Base-by-base conservation (phyloP, 2,113 vertebrate species). In the Poeciliopsis prolifica region DNA sequence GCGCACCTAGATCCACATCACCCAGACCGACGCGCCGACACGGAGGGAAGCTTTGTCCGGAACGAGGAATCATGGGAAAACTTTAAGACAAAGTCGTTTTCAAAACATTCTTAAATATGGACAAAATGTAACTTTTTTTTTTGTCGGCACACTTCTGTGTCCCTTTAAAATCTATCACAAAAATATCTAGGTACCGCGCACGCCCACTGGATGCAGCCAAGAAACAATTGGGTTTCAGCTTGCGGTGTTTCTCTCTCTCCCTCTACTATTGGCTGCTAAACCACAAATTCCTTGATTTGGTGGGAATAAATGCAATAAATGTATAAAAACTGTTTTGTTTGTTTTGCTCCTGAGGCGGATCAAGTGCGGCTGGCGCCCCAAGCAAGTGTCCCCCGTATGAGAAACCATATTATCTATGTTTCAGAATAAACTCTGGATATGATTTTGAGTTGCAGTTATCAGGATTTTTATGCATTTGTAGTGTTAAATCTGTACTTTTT, bases 131-230 rank as follows among this genome's bases (percentile, higher is more conserved):
- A 13, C 1, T 3, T 24, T 24, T 37, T 37, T 35, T 11, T 31
- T 65, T 13, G 2, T 40, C 0, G 7, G 9, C 70, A 65, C 3
- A 26, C 17, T 26, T 26, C 12, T 35, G 58, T 1, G 19, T 10
- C 35, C 60, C 42, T 17, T 61, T 76, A 51, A 30, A 4, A 65
- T 85, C 84, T 70, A 89, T 68, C 19, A 71, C 40, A 1, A 14
- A 67, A 51, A 90, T 78, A 81, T 88, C 82, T 84, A 83, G 71
- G 77, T 67, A 54, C 15, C 3, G 70, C 77, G 42, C 85, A 70
- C 86, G 79, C 77, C 72, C 82, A 74, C 79, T 62, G 12, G 30
- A 77, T 37, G 63, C 33, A 75, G 73, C 29, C 26, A 13, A 2
- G 5, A 81, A 35, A 83, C 63, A 84, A 82, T 78, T 82, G 80